Evolutionary conservation across 2,888 invertebrate species (phyloP).

Genomic region (Synanthedon andrenaeformis): DNA sequence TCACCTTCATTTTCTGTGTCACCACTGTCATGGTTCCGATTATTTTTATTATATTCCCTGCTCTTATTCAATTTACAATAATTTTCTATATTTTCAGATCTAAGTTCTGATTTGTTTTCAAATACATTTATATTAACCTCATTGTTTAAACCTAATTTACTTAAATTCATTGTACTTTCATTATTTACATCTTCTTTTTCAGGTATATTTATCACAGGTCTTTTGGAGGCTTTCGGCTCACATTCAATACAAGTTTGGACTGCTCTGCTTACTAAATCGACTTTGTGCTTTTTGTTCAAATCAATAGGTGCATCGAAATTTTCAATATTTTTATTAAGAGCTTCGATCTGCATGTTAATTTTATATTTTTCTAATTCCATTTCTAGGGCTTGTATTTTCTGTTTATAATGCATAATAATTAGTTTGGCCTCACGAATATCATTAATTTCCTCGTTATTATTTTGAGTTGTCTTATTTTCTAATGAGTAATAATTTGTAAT

Average conservation of each 20-base stretch:
- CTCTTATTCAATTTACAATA: slow-evolving; percentile 67
- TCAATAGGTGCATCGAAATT: slow-evolving; percentile 29
- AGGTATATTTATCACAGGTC: slow-evolving; percentile 58
- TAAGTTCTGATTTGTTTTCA: slow-evolving; percentile 36
- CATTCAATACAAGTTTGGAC: slow-evolving; percentile 34
- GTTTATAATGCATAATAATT: slow-evolving; percentile 44
- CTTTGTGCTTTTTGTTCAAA: slow-evolving; percentile 21
- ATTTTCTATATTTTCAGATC: slow-evolving; percentile 66
- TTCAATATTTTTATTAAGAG: slow-evolving; percentile 42
- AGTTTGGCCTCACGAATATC: slow-evolving; percentile 50
- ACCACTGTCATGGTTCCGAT: slow-evolving; percentile 25
- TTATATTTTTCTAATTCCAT: slow-evolving; percentile 50
- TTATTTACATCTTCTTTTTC: slow-evolving; percentile 55
- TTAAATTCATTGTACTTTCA: slow-evolving; percentile 47
- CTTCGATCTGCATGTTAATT: slow-evolving; percentile 42
- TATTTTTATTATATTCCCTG: slow-evolving; percentile 46
- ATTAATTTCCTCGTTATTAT: slow-evolving; percentile 50
- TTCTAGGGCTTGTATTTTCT: slow-evolving; percentile 47
- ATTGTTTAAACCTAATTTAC: slow-evolving; percentile 42
- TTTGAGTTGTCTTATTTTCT: slow-evolving; percentile 34
- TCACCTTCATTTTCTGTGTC: slow-evolving; percentile 10
- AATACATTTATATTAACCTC: slow-evolving; percentile 24
- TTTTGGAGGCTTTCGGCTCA: slow-evolving; percentile 36
- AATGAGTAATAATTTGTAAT: slow-evolving; percentile 16
- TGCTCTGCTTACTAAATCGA: slow-evolving; percentile 38